Base-by-base conservation (phyloP, 1,140 invertebrate species). In the Drosophila kurseongensis region DNA sequence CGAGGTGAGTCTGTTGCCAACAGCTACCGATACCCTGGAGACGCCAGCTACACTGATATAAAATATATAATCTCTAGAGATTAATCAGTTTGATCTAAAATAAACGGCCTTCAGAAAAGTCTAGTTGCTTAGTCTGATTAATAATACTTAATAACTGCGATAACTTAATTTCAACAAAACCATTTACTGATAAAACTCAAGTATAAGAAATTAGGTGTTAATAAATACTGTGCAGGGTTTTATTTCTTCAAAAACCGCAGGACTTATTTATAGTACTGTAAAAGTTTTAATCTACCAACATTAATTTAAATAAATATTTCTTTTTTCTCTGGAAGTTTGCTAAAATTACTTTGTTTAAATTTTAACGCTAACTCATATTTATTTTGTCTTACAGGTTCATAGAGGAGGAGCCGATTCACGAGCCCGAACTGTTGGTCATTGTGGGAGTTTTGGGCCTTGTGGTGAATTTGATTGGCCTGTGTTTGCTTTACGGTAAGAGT, bases 401-500 rank as follows among this genome's bases (percentile, higher is more conserved):
- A 57, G 96, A 98, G 88, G 94, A 96, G 38, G 95, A 98, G 93
- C 93, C 94, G 23, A 98, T 99, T 75, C 96, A 97, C 65, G 94
- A 97, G 79, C 95, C 97, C 2, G 89, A 95, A 80, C 91, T 97
- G 8, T 93, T 98, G 40, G 94, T 97, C 0, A 94, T 94, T 58
- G 97, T 98, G 1, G 97, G 97, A 8, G 94, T 93, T 2, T 90
- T 97, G 27, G 97, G 97, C 13, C 93, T 98, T 36, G 75, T 97
- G 47, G 95, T 98, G 5, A 98, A 98, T 92, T 81, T 97, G 27
- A 94, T 98, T 72, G 97, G 97, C 59, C 93, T 98, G 42, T 95
- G 95, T 75, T 93, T 98, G 48, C 97, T 98, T 82, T 96, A 97
- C 92, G 96, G 96, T 97, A 93, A 36, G 57, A 38, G 1, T 0